phyloP scores from a whole-genome alignment of 2,797 vertebrate species.

The Sebastes alutus region DNA sequence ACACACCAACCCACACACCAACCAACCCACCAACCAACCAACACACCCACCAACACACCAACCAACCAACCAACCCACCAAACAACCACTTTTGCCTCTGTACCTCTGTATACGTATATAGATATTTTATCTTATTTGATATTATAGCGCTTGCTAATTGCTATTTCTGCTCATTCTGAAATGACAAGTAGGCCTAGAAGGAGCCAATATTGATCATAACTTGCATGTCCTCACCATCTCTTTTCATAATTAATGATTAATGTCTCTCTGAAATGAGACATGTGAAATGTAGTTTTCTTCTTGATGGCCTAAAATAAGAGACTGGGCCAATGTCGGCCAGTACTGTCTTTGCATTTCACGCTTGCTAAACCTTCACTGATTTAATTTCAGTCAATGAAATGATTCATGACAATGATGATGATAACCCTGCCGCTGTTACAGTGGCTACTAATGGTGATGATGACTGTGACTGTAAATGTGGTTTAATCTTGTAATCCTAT shows the following conservation, averaged over 20 bases:
- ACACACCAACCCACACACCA: too few relatives aligned
- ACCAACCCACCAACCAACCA: rapidly evolving
- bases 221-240: not conserved
- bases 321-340: not conserved
- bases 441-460: not conserved
- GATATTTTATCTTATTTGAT: not conserved
- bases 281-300: not conserved
- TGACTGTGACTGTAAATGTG: slow-evolving; percentile 4
- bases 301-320: not conserved
- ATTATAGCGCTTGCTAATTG: not conserved
- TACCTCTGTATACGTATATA: too few relatives aligned
- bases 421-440: not conserved
- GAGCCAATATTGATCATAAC: not conserved
- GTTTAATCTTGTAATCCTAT: slow-evolving; percentile 7
- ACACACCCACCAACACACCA: too few relatives aligned
- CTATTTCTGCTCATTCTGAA: not conserved
- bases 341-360: slow-evolving; percentile 28
- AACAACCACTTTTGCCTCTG: not conserved
- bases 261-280: slow-evolving; percentile 19
- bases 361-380: slow-evolving; percentile 31
- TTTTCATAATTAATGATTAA: not conserved
- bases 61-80: too few relatives aligned
- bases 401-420: slow-evolving; percentile 12
- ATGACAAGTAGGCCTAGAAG: not conserved
- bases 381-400: slow-evolving; percentile 25